Evolutionary conservation across 2,113 vertebrate species (phyloP), one percentile per base, ranked within the genome.

Genomic region (Muntiacus reevesi): DNA sequence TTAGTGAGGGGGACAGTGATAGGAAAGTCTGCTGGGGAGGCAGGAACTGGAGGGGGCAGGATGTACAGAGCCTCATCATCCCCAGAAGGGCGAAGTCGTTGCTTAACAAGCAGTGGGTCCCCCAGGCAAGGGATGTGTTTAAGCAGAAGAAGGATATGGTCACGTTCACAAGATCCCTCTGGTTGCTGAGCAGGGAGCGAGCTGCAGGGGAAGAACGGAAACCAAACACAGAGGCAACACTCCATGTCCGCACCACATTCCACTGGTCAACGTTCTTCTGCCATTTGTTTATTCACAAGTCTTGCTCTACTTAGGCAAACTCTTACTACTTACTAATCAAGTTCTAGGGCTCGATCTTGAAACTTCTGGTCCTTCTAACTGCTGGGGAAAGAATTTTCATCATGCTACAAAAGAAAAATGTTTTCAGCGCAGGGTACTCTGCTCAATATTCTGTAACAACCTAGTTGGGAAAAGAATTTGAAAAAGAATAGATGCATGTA

Each of bases 151-250:
- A 19, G 47, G 36, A n/a, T 15, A 7, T 3, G 7, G 85, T 40
- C 21, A 15, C 0, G 1, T 33, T 67, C 43, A 25, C 10, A 78
- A 40, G 82, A 60, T 50, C 12, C 25, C 4, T n/a, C 67, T 64
- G 74, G 62, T 27, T 27, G 21, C 57, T 6, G 43, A 50, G 8
- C 36, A 17, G n/a, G 30, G 33, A 59, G 57, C 0, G 1, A 45
- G 43, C n/a, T 45, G 10, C 28, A 76, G 27, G 43, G 5, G 55
- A 4, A 12, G 4, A 10, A 30, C 14, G 15, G 52, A 2, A 78
- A 17, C 1, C 6, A 1, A 27, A 1, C 5, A 3, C 28, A 25
- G 64, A 79, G 50, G 14, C 23, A 1, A 21, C 60, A 19, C 12
- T 45, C 36, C 86, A 47, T 50, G n/a, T 55, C 30, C 2, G 3